Evolutionary conservation across 1,140 invertebrate species (phyloP).

Genomic region (Pygmarrhopalites habei): DNA sequence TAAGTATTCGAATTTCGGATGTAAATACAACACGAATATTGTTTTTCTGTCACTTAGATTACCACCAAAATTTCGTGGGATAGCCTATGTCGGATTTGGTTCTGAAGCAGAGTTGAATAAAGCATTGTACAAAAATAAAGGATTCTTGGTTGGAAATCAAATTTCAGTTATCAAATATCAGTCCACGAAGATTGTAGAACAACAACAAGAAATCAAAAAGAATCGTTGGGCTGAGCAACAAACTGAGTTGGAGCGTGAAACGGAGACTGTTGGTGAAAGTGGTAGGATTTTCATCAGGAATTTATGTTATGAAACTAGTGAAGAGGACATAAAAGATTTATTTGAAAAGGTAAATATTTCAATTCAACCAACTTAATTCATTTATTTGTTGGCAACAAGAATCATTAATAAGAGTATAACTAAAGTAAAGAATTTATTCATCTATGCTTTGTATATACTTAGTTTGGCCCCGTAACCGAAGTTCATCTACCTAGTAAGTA

Average conservation of each 20-base stretch:
- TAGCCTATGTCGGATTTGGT: slow-evolving; percentile 84
- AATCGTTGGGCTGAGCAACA: slow-evolving; percentile 59
- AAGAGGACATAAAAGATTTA: slow-evolving; percentile 73
- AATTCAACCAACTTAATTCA: neutral
- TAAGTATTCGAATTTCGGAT: neutral
- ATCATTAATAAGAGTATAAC: too few relatives aligned
- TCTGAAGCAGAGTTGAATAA: slow-evolving; percentile 71
- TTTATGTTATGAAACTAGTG: slow-evolving; percentile 77
- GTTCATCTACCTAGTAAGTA: slow-evolving; percentile 79
- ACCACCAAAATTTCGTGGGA: slow-evolving; percentile 67
- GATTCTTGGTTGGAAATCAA: slow-evolving; percentile 50
- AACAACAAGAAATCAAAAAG: slow-evolving; percentile 42
- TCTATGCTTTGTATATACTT: slow-evolving; percentile 18
- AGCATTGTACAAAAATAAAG: slow-evolving; percentile 76
- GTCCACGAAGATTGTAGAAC: slow-evolving; percentile 41
- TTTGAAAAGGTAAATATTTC: slow-evolving; percentile 71
- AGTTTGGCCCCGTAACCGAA: slow-evolving; percentile 73
- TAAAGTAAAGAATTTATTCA: too few relatives aligned
- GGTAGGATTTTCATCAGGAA: slow-evolving; percentile 93
- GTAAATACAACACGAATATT: neutral
- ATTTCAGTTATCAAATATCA: slow-evolving; percentile 44
- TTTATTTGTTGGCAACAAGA: neutral
- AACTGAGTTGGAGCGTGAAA: slow-evolving; percentile 59
- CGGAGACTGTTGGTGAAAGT: slow-evolving; percentile 75
- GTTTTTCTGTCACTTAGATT: slow-evolving; percentile 46